Conservation (phyloP, 2,888 invertebrate genomes). For the Himalopsyche anomala region DNA sequence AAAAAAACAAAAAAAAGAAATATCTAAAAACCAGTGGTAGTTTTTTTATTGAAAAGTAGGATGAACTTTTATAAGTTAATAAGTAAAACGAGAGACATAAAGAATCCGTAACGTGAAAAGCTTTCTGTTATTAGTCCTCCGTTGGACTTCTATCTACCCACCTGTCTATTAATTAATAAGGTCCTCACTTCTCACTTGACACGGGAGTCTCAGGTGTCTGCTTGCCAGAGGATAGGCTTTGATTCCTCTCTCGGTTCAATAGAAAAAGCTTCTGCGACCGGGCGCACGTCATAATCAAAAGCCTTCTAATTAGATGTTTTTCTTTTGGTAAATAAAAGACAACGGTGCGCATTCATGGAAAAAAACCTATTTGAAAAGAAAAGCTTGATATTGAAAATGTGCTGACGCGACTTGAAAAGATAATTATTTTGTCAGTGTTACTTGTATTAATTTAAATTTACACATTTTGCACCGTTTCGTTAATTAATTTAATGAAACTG, state of each 20-base stretch:
- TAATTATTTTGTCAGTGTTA: slow-evolving; percentile 16
- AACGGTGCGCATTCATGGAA: slow-evolving; percentile 54
- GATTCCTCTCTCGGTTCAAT: slow-evolving; percentile 54
- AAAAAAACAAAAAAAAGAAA: background rate
- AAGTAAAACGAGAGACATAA: background rate
- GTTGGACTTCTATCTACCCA: background rate
- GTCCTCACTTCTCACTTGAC: slow-evolving; percentile 58
- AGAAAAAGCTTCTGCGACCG: slow-evolving; percentile 45
- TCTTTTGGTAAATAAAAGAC: slow-evolving; percentile 56
- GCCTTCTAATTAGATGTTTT: slow-evolving; percentile 60
- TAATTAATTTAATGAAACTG: slow-evolving; percentile 16
- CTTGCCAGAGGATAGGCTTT: slow-evolving; percentile 45
- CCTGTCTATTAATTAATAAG: slow-evolving; percentile 60
- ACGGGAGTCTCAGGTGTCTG: slow-evolving; percentile 43
- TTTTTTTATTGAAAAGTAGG: background rate
- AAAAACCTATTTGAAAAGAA: slow-evolving; percentile 32
- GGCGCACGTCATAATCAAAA: slow-evolving; percentile 51
- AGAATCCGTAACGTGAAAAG: background rate
- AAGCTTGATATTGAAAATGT: slow-evolving; percentile 25
- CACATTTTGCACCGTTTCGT: background rate
- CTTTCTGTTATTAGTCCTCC: slow-evolving; percentile 31
- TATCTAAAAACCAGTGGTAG: no score
- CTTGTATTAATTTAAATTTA: background rate
- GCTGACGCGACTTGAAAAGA: slow-evolving; percentile 33
- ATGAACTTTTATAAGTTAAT: background rate